Evolutionary conservation across 2,113 vertebrate species (phyloP).

Genomic region (Polypterus senegalus): DNA sequence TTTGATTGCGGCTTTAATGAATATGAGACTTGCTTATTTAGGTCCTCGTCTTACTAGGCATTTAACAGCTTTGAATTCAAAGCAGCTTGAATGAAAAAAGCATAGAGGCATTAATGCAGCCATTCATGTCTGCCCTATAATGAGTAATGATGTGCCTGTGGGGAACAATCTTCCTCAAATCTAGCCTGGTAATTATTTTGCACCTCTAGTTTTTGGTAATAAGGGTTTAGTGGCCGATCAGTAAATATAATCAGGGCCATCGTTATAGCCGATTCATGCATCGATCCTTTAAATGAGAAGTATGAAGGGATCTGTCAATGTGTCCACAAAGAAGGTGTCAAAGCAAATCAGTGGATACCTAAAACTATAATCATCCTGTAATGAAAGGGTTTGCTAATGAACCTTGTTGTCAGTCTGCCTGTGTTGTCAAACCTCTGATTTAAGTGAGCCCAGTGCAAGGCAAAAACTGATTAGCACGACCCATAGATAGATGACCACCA

Average conservation of each 20-base stretch:
- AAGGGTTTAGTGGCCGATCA: background rate
- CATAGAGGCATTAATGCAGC: background rate
- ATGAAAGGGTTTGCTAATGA: background rate
- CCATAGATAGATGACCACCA: too few relatives aligned
- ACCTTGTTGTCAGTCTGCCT: background rate
- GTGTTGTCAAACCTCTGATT: background rate
- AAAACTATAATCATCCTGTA: background rate
- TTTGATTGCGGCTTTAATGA: background rate
- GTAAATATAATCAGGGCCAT: background rate
- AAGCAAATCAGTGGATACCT: background rate
- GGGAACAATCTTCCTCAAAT: background rate
- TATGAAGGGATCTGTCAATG: background rate
- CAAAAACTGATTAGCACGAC: too few relatives aligned
- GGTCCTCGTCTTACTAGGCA: background rate
- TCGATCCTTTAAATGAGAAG: background rate
- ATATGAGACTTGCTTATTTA: background rate
- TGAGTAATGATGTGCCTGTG: background rate
- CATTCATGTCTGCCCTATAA: background rate
- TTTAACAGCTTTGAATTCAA: background rate
- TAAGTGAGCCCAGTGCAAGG: too few relatives aligned
- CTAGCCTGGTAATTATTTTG: background rate
- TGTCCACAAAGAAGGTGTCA: background rate
- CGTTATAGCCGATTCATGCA: background rate
- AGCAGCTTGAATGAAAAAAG: background rate
- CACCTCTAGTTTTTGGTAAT: background rate